Evolutionary conservation across 2,888 invertebrate genomes (phyloP), one percentile per base, ranked within the genome.

Genomic region (Hirtodrosophila confusa): DNA sequence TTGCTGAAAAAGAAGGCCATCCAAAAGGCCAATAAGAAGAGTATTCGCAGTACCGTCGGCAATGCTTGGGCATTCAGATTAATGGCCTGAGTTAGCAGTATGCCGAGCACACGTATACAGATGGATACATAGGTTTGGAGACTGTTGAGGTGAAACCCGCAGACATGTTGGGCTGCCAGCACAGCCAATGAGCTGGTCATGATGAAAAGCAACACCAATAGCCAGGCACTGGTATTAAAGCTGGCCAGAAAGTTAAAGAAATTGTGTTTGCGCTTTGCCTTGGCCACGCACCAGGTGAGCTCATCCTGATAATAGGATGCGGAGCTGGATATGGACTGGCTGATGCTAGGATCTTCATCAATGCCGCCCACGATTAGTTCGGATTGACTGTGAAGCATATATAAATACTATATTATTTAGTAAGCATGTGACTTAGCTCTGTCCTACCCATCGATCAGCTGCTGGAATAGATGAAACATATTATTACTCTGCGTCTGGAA

Each of bases 221-320:
- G 4, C 78, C 88, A 88, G 3, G 78, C 56, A 9, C 44, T 64
- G 0, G 54, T 36, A 45, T 83, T 60, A 12, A 89, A 89, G 29
- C 75, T 85, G 10, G 78, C 70, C 58, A 90, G 61, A 35, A 91
- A 90, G 64, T 91, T 91, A 12, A 90, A 85, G 53, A 90, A 88
- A 27, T 84, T 82, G 29, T 88, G 70, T 0, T 80, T 76, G 0
- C 85, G 78, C 10, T 85, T 78, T 0, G 91, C 91, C 51, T 75
- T 88, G 1, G 89, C 83, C 40, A 91, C 90, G 58, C 91, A 91
- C 91, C 91, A 92, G 0, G 91, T 92, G 3, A 92, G 74, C 51
- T 92, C 92, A 53, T 92, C 91, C 75, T 92, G 91, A 40, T 89
- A 86, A 53, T 92, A 92, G 0, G 91, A 88, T 3, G 90, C 88